Evolutionary conservation across 2,797 vertebrate species (phyloP), one percentile per base, ranked within the genome.

Genomic region (Pempheris klunzingeri): DNA sequence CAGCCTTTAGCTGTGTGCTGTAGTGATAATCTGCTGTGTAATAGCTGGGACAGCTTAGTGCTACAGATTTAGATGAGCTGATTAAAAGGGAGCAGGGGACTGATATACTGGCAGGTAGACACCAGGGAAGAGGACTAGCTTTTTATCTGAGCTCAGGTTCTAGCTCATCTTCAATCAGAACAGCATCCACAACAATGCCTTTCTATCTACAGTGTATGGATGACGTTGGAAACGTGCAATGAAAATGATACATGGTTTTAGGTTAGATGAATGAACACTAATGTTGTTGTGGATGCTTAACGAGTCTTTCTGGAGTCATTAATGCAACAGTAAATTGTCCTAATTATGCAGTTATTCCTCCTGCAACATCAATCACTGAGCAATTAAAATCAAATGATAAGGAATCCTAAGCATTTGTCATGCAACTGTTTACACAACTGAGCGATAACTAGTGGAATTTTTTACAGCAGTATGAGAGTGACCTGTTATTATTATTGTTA

Each of bases 361-460:
- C 0, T 47, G 70, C 22, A 60, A 44, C 68, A 87, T 89, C 53
- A 75, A 80, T 90, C 83, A 77, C 36, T 9, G 32, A 65, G 66
- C 44, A 71, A 82, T 83, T 83, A 77, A 80, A 76, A 74, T 64
- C 47, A 71, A 44, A 73, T 6, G 17, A 79, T 71, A 75, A 77
- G 32, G n/a, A 58, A 52, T 14, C 71, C 46, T 5, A 10, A 71
- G 60, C 73, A 57, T 84, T 81, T 70, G 39, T 83, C 68, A 81
- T 53, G 7, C 57, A 0, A 36, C 64, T 32, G 50, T 63, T 63
- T 39, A 79, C 47, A 62, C 55, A 63, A 71, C 80, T 36, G 39
- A 77, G 72, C 67, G 20, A 58, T 43, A 28, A 20, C 22, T 38
- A 13, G 3, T 34, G 20, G 30, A 50, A 5, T 30, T 24, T 24